Evolutionary conservation across 2,113 vertebrate genomes (phyloP).

Genomic region (Menura novaehollandiae): DNA sequence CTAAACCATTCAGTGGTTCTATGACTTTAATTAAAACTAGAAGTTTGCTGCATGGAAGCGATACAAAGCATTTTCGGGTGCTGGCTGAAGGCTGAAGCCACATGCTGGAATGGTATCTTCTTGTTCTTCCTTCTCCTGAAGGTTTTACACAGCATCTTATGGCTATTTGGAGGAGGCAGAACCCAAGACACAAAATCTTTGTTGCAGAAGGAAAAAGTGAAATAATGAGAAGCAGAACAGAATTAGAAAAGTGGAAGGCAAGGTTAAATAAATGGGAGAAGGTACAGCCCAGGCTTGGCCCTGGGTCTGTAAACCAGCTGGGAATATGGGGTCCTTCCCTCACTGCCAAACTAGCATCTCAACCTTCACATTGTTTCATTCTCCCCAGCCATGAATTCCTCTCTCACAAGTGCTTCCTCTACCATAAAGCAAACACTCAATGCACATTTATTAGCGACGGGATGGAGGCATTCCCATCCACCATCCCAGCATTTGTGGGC

Average conservation of each 20-base stretch:
- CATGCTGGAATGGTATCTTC: not conserved
- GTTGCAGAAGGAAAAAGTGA: not conserved
- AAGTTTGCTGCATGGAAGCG: not conserved
- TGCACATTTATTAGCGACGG: no score
- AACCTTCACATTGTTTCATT: not conserved
- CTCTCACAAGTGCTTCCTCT: not conserved
- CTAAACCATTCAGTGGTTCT: not conserved
- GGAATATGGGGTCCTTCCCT: not conserved
- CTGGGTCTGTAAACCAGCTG: not conserved
- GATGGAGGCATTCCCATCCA: not conserved
- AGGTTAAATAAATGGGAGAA: not conserved
- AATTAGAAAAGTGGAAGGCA: not conserved
- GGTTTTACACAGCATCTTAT: not conserved
- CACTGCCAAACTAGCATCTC: not conserved
- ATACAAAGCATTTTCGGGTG: not conserved
- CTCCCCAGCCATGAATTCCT: not conserved
- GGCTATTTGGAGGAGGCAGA: not conserved
- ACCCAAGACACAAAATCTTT: not conserved
- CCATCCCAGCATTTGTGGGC: not conserved
- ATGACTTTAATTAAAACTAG: not conserved
- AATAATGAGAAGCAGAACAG: not conserved
- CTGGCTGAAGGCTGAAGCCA: not conserved
- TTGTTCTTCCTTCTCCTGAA: not conserved
- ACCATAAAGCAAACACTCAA: not conserved
- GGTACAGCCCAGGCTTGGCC: not conserved